phyloP scores from a whole-genome alignment of 2,888 invertebrate genomes.

The Spicauda simplicius region DNA sequence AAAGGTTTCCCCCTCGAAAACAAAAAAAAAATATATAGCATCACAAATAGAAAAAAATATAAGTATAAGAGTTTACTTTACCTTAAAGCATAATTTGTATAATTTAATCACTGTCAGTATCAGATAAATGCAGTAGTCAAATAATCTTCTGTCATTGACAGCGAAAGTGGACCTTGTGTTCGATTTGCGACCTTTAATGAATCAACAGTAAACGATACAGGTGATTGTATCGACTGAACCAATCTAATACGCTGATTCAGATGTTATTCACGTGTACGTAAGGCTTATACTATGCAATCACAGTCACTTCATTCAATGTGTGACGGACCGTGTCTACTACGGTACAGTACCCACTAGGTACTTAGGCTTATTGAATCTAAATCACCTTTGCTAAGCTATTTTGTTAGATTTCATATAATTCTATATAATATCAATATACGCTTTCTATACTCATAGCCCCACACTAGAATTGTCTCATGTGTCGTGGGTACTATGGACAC shows the following conservation, averaged over 20 bases:
- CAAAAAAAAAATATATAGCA: no score
- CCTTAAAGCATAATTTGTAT: no score
- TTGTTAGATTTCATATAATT: background rate
- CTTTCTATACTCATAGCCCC: no score
- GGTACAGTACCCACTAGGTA: conserved; percentile 19
- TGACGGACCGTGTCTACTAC: conserved; percentile 23
- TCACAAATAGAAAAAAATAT: no score
- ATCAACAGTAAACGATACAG: conserved; percentile 19
- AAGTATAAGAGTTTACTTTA: no score
- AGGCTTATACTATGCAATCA: conserved; percentile 10
- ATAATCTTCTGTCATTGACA: conserved; percentile 8
- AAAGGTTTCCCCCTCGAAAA: no score
- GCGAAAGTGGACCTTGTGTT: conserved; percentile 6
- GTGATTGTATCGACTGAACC: conserved; percentile 24
- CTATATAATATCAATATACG: no score
- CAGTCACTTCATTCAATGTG: conserved; percentile 14
- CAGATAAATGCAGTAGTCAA: background rate
- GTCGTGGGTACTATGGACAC: no score
- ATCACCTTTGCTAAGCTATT: background rate
- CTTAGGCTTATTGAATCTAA: conserved; percentile 12
- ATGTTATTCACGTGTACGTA: conserved; percentile 12
- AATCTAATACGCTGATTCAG: conserved; percentile 20
- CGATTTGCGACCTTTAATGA: conserved; percentile 21
- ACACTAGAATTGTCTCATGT: no score
- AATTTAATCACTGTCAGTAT: background rate